Conservation (phyloP, 2,113 vertebrate genomes). For the Pogona vitticeps region DNA sequence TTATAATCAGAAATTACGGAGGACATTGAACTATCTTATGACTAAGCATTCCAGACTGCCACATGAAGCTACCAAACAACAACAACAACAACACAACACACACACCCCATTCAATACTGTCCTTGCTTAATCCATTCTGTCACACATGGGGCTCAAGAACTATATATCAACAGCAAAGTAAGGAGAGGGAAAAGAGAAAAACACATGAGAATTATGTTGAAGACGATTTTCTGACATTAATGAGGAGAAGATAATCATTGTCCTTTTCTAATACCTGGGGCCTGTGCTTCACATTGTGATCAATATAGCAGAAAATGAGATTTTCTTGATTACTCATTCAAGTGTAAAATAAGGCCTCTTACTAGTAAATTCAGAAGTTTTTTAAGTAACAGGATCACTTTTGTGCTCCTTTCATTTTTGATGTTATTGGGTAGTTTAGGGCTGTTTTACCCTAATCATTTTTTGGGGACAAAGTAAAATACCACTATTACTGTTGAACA, state of each 20-base stretch:
- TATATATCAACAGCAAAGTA: not conserved
- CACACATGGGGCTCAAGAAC: not conserved
- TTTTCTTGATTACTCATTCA: conserved; percentile 39
- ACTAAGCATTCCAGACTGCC: not conserved
- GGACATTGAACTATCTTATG: not conserved
- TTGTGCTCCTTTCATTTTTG: conserved; percentile 25
- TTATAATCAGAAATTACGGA: too few species aligned
- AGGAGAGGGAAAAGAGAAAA: not conserved
- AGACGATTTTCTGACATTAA: conserved; percentile 23
- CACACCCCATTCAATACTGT: too few species aligned
- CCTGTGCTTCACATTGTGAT: not conserved
- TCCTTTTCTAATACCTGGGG: not conserved
- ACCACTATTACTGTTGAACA: conserved; percentile 27
- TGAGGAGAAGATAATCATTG: not conserved
- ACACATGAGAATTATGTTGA: not conserved
- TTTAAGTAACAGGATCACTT: not conserved
- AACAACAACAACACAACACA: too few species aligned
- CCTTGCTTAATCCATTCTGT: not conserved
- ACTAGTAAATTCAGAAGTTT: conserved; percentile 24
- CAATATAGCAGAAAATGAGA: conserved; percentile 30
- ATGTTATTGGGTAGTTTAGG: conserved; percentile 26
- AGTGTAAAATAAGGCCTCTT: conserved; percentile 33
- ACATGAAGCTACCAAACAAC: not conserved
- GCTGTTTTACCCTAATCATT: conserved; percentile 35
- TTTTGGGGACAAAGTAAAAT: conserved; percentile 34